These are phyloP conservation scores for Misgurnus mizolepis DNA, from an alignment of 2,113 vertebrate genomes.

Conservation along the genomic window DNA sequence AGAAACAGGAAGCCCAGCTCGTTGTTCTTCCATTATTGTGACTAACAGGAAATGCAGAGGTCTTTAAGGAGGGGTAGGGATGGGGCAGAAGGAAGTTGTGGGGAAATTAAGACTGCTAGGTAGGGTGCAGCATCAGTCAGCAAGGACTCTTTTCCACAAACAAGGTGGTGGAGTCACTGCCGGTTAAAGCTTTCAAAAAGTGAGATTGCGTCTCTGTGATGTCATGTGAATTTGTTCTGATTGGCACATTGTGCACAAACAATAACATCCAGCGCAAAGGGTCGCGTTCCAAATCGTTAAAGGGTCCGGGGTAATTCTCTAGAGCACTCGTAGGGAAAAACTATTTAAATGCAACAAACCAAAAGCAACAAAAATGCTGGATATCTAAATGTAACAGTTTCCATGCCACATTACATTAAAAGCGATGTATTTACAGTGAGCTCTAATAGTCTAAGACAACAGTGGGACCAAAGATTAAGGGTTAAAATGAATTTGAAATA, in stretches of 20 bases:
- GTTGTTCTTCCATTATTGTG: constrained; percentile 75
- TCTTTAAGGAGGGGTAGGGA: constrained; percentile 66
- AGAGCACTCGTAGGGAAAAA: neutral
- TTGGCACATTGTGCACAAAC: constrained; percentile 1
- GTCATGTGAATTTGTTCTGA: neutral
- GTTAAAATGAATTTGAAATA: too few species aligned
- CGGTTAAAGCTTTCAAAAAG: neutral
- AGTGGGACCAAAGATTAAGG: neutral
- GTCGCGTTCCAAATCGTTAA: neutral
- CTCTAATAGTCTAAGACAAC: neutral
- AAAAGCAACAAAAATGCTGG: neutral
- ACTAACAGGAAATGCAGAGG: constrained; percentile 79
- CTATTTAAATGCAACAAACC: neutral
- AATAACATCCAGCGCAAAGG: neutral
- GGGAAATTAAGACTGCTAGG: neutral
- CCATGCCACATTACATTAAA: neutral
- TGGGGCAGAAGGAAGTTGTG: constrained; percentile 21
- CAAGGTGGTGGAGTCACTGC: neutral
- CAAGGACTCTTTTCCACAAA: constrained; percentile 9
- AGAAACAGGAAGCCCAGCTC: constrained; percentile 76
- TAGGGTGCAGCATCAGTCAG: constrained; percentile 17
- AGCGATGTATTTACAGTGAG: neutral
- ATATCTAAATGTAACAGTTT: neutral
- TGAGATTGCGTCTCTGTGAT: neutral
- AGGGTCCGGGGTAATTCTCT: neutral